Evolutionary conservation across 2,888 invertebrate species (phyloP).

Genomic region (Tridacna gigas): DNA sequence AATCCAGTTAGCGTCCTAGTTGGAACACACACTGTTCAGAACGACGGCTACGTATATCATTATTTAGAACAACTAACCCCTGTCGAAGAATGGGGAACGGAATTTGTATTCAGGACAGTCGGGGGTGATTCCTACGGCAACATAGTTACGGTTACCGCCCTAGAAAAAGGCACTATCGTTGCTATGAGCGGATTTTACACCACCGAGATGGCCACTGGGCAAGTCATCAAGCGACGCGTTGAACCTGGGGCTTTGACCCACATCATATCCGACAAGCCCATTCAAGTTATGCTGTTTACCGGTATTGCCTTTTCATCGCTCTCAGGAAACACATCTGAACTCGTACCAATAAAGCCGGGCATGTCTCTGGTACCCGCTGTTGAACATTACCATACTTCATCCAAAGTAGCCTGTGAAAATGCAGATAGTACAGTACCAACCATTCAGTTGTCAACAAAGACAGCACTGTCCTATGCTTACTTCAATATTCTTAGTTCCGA

Average conservation of each 20-base stretch:
- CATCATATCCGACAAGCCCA: conserved; percentile 31
- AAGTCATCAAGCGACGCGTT: conserved; percentile 36
- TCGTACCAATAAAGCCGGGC: conserved; percentile 9
- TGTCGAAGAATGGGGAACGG: conserved; percentile 34
- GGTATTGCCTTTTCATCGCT: conserved; percentile 30
- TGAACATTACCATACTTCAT: conserved; percentile 24
- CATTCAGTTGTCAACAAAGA: background rate
- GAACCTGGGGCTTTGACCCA: conserved; percentile 4
- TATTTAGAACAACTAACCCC: conserved; percentile 48
- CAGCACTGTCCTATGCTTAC: background rate
- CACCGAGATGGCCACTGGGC: conserved; percentile 26
- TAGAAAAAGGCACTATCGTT: conserved; percentile 24
- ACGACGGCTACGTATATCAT: conserved; percentile 14
- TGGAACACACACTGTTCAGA: conserved; percentile 41
- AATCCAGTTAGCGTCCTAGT: conserved; percentile 37
- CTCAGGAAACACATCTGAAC: background rate
- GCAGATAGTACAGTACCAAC: background rate
- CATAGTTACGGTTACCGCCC: conserved; percentile 42
- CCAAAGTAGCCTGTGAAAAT: background rate
- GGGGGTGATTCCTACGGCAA: conserved; percentile 28
- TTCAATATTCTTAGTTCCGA: background rate
- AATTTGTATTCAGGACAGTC: conserved; percentile 34
- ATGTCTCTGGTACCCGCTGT: conserved; percentile 49
- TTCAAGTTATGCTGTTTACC: conserved; percentile 43
- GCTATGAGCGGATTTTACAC: conserved; percentile 42